phyloP scores from a whole-genome alignment of 92 coral and sea anemone species.

The Actinostola sp. region DNA sequence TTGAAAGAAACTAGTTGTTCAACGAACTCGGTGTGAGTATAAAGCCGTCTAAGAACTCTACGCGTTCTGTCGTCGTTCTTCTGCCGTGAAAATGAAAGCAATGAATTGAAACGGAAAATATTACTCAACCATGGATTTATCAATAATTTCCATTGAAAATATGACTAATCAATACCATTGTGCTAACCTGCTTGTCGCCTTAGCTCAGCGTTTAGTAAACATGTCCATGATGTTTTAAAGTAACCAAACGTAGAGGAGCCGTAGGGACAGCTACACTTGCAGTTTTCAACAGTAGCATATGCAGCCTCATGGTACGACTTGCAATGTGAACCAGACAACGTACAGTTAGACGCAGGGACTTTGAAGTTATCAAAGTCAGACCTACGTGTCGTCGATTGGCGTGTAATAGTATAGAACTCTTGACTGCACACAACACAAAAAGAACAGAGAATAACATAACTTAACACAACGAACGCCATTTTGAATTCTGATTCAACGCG shows the following conservation, averaged over 20 bases:
- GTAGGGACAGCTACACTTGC: constrained; percentile 11
- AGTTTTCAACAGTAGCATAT: not conserved
- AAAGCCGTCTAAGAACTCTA: too few species aligned
- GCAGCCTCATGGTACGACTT: not conserved
- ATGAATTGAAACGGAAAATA: not conserved
- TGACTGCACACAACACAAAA: not conserved
- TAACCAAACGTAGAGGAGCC: constrained; percentile 7
- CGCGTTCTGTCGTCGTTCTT: not conserved
- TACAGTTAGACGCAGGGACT: constrained; percentile 1
- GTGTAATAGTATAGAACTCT: not conserved
- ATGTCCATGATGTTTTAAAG: not conserved
- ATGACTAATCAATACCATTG: not conserved
- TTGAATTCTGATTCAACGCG: not conserved
- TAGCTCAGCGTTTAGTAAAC: not conserved
- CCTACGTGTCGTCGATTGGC: not conserved
- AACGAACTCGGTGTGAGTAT: too few species aligned
- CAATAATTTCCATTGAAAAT: too few species aligned
- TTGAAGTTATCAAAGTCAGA: not conserved
- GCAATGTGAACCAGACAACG: constrained; percentile 2
- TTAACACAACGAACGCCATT: not conserved
- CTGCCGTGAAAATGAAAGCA: not conserved
- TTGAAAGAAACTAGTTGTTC: too few species aligned
- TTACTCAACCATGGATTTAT: not conserved
- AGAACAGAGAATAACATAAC: not conserved
- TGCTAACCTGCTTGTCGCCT: constrained; percentile 12